These are phyloP conservation scores for Fistularia commersonii DNA, from an alignment of 2,797 vertebrate species.

Conservation along the genomic window DNA sequence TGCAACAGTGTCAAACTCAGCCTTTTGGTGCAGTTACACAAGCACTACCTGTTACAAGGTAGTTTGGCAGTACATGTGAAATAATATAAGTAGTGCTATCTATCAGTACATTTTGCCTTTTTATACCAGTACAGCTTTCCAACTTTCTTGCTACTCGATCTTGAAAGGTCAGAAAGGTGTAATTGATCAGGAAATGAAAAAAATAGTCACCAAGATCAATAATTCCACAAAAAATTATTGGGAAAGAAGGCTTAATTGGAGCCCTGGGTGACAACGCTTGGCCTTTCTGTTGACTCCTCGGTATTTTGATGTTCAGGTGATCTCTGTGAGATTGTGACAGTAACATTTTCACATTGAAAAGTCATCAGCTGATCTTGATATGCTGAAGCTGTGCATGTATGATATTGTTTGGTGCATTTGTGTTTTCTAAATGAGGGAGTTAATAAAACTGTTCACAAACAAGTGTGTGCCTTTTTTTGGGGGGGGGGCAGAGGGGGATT, in stretches of 20 bases:
- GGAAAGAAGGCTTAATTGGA: conserved; percentile 3
- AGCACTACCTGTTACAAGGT: conserved; percentile 63
- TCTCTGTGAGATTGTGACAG: conserved; percentile 89
- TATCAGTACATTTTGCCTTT: conserved; percentile 41
- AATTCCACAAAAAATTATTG: conserved; percentile 6
- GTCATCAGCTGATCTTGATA: conserved; percentile 81
- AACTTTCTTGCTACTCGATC: conserved; percentile 34
- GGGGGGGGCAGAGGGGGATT: conserved; percentile 4
- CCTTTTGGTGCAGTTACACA: conserved; percentile 50
- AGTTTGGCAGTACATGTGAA: conserved; percentile 28
- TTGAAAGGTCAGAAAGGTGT: conserved; percentile 19
- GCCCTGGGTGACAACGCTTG: conserved; percentile 67
- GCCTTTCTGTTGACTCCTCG: conserved; percentile 72
- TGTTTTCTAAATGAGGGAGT: conserved; percentile 78
- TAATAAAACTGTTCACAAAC: conserved; percentile 73
- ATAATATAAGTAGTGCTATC: conserved; percentile 11
- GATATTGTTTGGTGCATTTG: conserved; percentile 80
- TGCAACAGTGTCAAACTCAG: conserved; percentile 40
- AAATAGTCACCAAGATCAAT: conserved; percentile 19
- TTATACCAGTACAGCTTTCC: conserved; percentile 49
- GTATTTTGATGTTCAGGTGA: conserved; percentile 70
- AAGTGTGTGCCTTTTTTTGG: conserved; percentile 33
- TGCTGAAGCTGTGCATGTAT: conserved; percentile 82
- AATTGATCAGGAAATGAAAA: conserved; percentile 14
- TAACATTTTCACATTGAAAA: conserved; percentile 96